Evolutionary conservation across 2,888 invertebrate genomes (phyloP), one percentile per base, ranked within the genome.

Genomic region (Pseudoips prasinana): DNA sequence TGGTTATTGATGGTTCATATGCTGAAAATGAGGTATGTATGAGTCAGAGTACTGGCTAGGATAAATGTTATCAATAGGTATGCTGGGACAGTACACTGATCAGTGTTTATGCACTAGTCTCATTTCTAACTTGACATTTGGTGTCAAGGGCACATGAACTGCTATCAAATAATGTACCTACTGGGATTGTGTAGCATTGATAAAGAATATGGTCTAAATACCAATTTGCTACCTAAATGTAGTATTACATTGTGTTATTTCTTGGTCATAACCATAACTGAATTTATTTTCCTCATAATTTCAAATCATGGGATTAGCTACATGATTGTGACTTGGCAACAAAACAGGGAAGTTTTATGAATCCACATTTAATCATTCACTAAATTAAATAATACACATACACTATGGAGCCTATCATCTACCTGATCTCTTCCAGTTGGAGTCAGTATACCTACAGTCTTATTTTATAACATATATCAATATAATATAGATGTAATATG

Each of bases 1-100:
- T 89, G 59, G 73, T 77, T 46, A 89, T 89, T 73, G 89, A 89
- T 75, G 84, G 81, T 7, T 73, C 80, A 52, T 89, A 89, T 49
- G 76, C 77, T 55, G 79, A 80, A 33, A 64, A 58, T 73, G 87
- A 89, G 79, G 89, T 89, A 64, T 73, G 79, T 75, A 47, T 62
- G 45, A 59, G 22, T 58, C 52, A 58, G 33, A 32, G 4, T 28
- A 29, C 2, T 31, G 25, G 23, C 18, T 33, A 19, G 44, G 30
- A 9, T 43, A 23, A 35, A 34, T 29, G 28, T 33, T 46, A 39
- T 46, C 29, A 20, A 5, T 20, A 20, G 7, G n/a, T n/a, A 3
- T 20, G 20, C 20, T 20, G 20, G 20, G 5, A 14, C 5, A 14
- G 14, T 14, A 5, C 5, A 5, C 5, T 3, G 5, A 14, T 20